Conservation (phyloP, 2,797 vertebrate species). For the Anabas testudineus region DNA sequence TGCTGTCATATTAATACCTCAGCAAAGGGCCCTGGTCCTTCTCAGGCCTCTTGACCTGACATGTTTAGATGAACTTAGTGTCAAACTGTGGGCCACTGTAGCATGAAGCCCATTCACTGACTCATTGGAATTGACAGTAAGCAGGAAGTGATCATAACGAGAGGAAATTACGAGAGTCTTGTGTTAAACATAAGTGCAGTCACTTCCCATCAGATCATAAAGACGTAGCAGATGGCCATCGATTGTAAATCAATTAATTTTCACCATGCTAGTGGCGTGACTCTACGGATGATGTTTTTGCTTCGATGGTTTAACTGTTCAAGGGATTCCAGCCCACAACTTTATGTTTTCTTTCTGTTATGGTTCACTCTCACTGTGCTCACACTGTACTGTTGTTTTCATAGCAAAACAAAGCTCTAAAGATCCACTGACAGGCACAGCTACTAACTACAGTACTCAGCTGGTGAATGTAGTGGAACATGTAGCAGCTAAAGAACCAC, state of each 20-base stretch:
- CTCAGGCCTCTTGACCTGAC: constrained; percentile 34
- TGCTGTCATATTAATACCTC: constrained; percentile 65
- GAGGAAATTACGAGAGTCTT: constrained; percentile 18
- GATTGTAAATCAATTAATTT: constrained; percentile 4
- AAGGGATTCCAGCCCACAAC: too few species aligned
- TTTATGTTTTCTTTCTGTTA: too few species aligned
- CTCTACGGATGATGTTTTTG: background rate
- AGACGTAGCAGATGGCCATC: background rate
- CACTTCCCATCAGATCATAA: constrained; percentile 3
- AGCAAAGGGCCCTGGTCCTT: constrained; percentile 37
- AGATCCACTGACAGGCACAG: too few species aligned
- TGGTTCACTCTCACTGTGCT: too few species aligned
- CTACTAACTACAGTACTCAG: too few species aligned
- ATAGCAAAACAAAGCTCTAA: too few species aligned
- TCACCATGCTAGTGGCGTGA: background rate
- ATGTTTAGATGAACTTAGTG: constrained; percentile 48
- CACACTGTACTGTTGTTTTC: too few species aligned
- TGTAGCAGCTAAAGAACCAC: too few species aligned
- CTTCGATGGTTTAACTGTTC: too few species aligned
- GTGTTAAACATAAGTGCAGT: constrained; percentile 15
- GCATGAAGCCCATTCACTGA: background rate
- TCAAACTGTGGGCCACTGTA: constrained; percentile 29
- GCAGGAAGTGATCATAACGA: constrained; percentile 33
- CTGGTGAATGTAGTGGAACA: too few species aligned
- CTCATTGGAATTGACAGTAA: constrained; percentile 36